Evolutionary conservation across 2,113 vertebrate species (phyloP).

Genomic region (Bathybates hornii): DNA sequence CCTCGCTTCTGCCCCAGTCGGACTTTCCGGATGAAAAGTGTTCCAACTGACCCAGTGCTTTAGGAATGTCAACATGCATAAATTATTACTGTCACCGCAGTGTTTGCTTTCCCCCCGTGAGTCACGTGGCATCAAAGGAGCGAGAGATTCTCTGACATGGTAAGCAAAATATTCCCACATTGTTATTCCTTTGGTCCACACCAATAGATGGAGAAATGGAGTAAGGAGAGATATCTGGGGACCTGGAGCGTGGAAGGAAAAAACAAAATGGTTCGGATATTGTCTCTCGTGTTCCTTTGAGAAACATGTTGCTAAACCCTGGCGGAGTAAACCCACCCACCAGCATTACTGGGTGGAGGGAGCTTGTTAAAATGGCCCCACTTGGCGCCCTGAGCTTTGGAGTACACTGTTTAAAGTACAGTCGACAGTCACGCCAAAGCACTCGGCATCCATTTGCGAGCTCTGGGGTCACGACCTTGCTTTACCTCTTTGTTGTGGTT

Average conservation of each 20-base stretch:
- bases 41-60: conserved; percentile 32
- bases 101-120: conserved; percentile 31
- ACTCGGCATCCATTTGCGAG: conserved; percentile 56
- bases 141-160: conserved; percentile 5
- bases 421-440: conserved; percentile 55
- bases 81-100: conserved; percentile 41
- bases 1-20: conserved; percentile 13
- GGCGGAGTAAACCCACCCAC: conserved; percentile 3
- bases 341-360: neutral
- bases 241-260: neutral
- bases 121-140: conserved; percentile 26
- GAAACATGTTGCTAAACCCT: conserved; percentile 1
- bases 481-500: conserved; percentile 71
- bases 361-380: conserved; percentile 56
- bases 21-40: conserved; percentile 19
- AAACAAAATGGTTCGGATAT: neutral
- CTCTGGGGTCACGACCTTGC: conserved; percentile 48
- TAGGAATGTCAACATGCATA: conserved; percentile 58
- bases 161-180: conserved; percentile 33
- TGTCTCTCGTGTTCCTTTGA: neutral
- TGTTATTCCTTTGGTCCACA: neutral
- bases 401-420: conserved; percentile 48
- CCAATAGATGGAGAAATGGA: neutral
- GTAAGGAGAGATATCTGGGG: neutral
- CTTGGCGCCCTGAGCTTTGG: conserved; percentile 10